Evolutionary conservation across 1,140 invertebrate species (phyloP).

Genomic region (Trachymyrmex cornetzi): DNA sequence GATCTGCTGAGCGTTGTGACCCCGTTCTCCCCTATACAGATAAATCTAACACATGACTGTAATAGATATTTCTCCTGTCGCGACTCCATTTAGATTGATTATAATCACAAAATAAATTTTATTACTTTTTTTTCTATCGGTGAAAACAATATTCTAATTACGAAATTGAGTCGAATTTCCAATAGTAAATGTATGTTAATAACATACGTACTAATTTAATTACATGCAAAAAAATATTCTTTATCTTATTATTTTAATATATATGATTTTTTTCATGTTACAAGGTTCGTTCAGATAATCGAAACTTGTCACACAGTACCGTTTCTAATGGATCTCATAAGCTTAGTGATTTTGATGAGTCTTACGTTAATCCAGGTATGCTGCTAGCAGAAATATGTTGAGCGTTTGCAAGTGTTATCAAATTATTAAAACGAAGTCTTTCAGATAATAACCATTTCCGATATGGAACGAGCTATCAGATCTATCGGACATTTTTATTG

Average conservation of each 20-base stretch:
- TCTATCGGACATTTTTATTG: not conserved
- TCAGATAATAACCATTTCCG: not conserved
- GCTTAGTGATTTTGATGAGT: not conserved
- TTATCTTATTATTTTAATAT: not conserved
- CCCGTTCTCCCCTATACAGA: no score
- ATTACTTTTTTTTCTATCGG: not conserved
- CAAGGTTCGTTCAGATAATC: conserved; percentile 26
- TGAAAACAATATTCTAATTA: not conserved
- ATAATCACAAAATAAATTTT: not conserved
- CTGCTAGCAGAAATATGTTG: not conserved
- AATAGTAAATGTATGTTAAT: not conserved
- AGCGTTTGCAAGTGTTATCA: not conserved
- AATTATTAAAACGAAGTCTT: not conserved
- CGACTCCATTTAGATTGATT: not conserved
- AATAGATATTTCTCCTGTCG: not conserved
- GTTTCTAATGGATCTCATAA: not conserved
- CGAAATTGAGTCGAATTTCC: not conserved
- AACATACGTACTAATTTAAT: not conserved
- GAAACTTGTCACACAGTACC: not conserved
- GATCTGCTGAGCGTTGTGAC: no score
- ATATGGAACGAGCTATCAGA: not conserved
- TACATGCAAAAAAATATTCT: not conserved
- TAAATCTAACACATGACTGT: not conserved
- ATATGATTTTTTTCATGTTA: not conserved
- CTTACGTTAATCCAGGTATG: conserved; percentile 25